Base-by-base conservation (phyloP, 2,888 invertebrate species). In the Malthinus flaveolus region DNA sequence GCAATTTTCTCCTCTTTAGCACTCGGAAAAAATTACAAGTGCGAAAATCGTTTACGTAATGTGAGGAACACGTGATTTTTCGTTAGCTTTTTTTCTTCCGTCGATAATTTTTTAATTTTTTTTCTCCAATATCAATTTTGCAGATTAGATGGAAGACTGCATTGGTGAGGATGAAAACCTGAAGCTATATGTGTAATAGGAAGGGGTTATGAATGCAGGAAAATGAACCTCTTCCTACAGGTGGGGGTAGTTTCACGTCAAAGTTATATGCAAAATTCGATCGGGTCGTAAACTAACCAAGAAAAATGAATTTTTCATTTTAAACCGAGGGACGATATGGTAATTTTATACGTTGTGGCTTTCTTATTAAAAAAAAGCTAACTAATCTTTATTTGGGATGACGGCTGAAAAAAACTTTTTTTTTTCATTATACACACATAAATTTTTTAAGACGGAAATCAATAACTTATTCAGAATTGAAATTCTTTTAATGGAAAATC, bases 1-100 rank as follows among this genome's bases (percentile, higher is more conserved):
- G 52, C 12, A 36, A 45, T 52, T 42, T 52, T 51, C 50, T 51
- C 44, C 50, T 51, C 39, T 42, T 51, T 51, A 39, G 34, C 44
- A 51, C 50, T 51, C 31, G 23, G 31, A 23, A 23, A 23, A 39
- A 32, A 13, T 32, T 37, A 11, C 11, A 32, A 37, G 31, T 37
- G 36, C 37, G 12, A n/a, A 23, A 23, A 23, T 34, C 32, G 33
- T 47, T 33, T 33, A 47, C 33, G 13, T 42, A 42, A 42, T 23
- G 5, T 23, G 5, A 23, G 3, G 5, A 42, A 13, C 39, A 15
- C 39, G 39, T 42, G n/a, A 6, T n/a, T 42, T 42, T 42, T 42
- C 11, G 9, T 42, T 23, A 15, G 9, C 39, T 42, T 13, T 23
- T 11, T 42, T 23, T 23, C 12, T 42, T 42, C n/a, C 39, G 12